Conservation (phyloP, 2,113 vertebrate genomes). For the Chamaetylas fuelleborni region DNA sequence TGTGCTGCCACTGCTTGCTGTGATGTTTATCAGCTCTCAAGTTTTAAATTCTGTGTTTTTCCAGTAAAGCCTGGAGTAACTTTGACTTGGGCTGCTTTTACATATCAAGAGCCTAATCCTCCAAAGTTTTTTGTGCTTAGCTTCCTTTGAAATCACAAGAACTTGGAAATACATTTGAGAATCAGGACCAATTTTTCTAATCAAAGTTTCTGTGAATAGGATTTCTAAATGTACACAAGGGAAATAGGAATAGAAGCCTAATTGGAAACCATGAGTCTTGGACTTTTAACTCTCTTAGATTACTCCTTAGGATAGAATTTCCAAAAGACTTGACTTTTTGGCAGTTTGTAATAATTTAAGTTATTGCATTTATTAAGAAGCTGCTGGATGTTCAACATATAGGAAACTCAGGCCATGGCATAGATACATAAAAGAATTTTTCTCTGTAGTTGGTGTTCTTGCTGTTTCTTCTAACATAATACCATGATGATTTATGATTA, state of each 20-base stretch:
- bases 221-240: conserved; percentile 9
- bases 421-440: not conserved
- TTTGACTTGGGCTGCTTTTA: conserved; percentile 1
- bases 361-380: not conserved
- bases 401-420: not conserved
- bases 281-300: not conserved
- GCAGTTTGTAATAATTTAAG: not conserved
- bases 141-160: conserved; percentile 39
- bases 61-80: conserved; percentile 14
- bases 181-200: not conserved
- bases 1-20: not conserved
- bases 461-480: not conserved
- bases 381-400: not conserved
- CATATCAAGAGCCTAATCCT: conserved; percentile 9
- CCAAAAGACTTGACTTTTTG: not conserved
- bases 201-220: not conserved
- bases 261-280: not conserved
- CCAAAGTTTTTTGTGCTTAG: not conserved
- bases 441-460: not conserved
- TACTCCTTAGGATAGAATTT: not conserved
- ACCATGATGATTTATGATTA: not conserved
- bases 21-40: conserved; percentile 45
- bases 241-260: not conserved
- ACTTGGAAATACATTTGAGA: conserved; percentile 9
- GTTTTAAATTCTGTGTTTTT: conserved; percentile 44